Evolutionary conservation across 2,888 invertebrate species (phyloP).

Genomic region (Brachynemurus nebulosus): DNA sequence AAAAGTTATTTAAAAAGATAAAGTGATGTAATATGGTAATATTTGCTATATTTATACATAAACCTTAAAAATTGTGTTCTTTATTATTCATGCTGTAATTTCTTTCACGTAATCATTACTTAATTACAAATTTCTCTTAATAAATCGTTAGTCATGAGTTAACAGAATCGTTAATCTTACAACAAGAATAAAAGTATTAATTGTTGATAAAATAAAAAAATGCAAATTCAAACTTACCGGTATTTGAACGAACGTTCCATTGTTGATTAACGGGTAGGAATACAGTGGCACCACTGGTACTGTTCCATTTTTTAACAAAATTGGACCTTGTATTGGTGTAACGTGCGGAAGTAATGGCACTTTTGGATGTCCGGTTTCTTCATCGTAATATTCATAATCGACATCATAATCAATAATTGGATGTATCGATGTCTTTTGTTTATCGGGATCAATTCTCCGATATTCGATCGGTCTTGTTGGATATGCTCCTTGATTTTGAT

Average conservation of each 20-base stretch:
- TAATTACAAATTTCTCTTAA: too few relatives aligned
- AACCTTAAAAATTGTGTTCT: background rate
- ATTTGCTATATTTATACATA: too few relatives aligned
- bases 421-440: conserved; percentile 44
- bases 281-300: conserved; percentile 80
- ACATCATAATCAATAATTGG: conserved; percentile 60
- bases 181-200: too few relatives aligned
- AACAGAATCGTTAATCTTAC: too few relatives aligned
- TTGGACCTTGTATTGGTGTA: conserved; percentile 80
- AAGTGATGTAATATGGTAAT: too few relatives aligned
- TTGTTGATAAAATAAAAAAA: too few relatives aligned
- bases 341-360: conserved; percentile 37
- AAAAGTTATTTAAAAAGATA: too few relatives aligned
- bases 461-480: conserved; percentile 53
- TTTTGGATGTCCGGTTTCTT: conserved; percentile 20
- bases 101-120: too few relatives aligned
- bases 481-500: conserved; percentile 23
- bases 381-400: conserved; percentile 47
- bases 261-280: conserved; percentile 71
- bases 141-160: too few relatives aligned
- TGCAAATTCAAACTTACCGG: too few relatives aligned
- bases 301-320: conserved; percentile 68
- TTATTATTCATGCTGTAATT: background rate
- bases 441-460: conserved; percentile 37
- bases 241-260: conserved; percentile 78